Evolutionary conservation across 2,797 vertebrate species (phyloP).

Genomic region (Odontamblyopus lacepedii): DNA sequence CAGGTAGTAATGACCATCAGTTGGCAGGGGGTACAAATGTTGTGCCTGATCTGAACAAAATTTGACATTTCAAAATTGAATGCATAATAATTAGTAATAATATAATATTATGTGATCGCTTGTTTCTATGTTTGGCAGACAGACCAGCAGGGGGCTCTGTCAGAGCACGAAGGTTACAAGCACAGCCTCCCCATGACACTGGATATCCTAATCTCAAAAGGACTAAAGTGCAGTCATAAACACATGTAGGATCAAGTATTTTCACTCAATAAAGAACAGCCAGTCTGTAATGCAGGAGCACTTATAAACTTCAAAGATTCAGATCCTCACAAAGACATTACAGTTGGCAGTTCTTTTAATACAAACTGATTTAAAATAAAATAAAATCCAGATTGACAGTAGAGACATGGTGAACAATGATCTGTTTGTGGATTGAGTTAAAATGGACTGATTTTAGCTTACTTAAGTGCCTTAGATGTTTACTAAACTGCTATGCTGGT

Average conservation of each 20-base stretch:
- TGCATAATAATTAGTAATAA: too few relatives aligned
- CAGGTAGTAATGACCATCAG: too few relatives aligned
- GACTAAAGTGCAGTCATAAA: conserved; percentile 27
- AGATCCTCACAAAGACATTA: conserved; percentile 12
- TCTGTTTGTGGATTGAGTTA: background rate
- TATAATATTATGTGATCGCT: too few relatives aligned
- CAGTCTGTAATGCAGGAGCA: conserved; percentile 19
- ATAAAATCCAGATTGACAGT: background rate
- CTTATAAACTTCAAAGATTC: conserved; percentile 27
- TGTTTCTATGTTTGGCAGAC: background rate
- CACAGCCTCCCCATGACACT: conserved; percentile 12
- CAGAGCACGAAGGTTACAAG: conserved; percentile 26
- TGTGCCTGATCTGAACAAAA: too few relatives aligned
- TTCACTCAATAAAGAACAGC: conserved; percentile 21
- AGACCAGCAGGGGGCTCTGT: background rate
- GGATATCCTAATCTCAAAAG: conserved; percentile 28
- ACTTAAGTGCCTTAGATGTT: too few relatives aligned
- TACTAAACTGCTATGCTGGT: too few relatives aligned
- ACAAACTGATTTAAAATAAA: conserved; percentile 9
- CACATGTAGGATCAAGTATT: conserved; percentile 3
- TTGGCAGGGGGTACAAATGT: too few relatives aligned
- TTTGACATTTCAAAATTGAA: too few relatives aligned
- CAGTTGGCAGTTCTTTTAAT: conserved; percentile 1
- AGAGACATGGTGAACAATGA: background rate
- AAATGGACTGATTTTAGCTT: background rate